A percentile compares a stretch with the other conserved stretches of the same genome.
phyloP scores from a whole-genome alignment of 1,140 invertebrate species.

The Phocides pigmalion region DNA sequence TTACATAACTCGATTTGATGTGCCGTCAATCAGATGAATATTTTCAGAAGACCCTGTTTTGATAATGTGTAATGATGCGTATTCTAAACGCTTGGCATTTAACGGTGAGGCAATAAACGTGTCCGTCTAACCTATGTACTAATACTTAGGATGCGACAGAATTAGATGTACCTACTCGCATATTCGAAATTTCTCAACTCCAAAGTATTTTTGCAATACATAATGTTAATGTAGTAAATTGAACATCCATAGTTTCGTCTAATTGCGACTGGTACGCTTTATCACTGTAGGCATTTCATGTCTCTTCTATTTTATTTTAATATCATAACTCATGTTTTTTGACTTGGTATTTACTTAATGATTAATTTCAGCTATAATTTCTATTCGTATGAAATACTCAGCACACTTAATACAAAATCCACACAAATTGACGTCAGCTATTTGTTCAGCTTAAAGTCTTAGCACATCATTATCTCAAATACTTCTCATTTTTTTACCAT shows the following conservation, averaged over 20 bases:
- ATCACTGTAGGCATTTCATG: not conserved
- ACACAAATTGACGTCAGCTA: conserved; percentile 27
- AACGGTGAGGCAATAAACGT: conserved; percentile 70
- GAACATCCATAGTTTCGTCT: too few relatives aligned
- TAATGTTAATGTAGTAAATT: not conserved
- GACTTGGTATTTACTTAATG: conserved; percentile 14
- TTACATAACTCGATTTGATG: conserved; percentile 74
- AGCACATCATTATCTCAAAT: conserved; percentile 25
- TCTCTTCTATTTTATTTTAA: not conserved
- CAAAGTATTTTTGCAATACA: conserved; percentile 15
- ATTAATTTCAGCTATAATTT: conserved; percentile 14
- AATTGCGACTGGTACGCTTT: not conserved
- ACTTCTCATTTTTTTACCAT: conserved; percentile 22
- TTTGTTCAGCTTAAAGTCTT: conserved; percentile 30
- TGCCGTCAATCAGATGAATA: conserved; percentile 72
- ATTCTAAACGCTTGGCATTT: conserved; percentile 76
- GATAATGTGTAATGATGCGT: conserved; percentile 76
- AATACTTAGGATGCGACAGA: conserved; percentile 34
- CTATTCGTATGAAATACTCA: conserved; percentile 12
- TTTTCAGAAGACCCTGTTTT: conserved; percentile 71
- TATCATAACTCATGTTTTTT: not conserved
- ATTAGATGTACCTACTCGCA: conserved; percentile 1
- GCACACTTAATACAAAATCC: conserved; percentile 16
- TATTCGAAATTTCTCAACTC: conserved; percentile 17
- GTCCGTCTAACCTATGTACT: conserved; percentile 68